Base-by-base conservation (phyloP, 2,888 invertebrate genomes). In the Drosophila quasianomalipes region DNA sequence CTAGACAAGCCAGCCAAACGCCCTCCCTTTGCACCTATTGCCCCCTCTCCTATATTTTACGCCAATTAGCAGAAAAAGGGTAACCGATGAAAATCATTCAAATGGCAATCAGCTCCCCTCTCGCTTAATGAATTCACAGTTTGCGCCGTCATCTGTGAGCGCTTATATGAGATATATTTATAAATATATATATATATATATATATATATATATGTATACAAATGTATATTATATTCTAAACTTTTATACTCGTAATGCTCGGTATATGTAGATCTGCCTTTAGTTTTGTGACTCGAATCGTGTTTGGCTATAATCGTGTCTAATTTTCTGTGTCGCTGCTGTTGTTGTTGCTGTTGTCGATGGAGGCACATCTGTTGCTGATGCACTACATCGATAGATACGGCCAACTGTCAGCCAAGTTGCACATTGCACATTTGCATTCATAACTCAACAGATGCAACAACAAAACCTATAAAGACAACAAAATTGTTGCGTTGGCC, bases 301-400 rank as follows among this genome's bases (percentile, higher is more conserved):
- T 85, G 90, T 90, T 86, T 55, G 70, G 71, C 62, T 72, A 68
- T 71, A 79, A 80, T 82, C 82, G 87, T 82, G 82, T 86, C 85
- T 85, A 85, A 90, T 85, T 90, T 90, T 39, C 28, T 37, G 37
- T 22, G 35, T 57, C 26, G 55, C 31, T 57, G 83, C 59, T 73
- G 70, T 39, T 65, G 79, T 37, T 60, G 67, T 33, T 70, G 63
- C 26, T 69, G 70, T 33, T 63, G 81, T 68, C 72, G 75, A 58
- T 55, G 63, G 65, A 62, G 64, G 66, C 87, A 83, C 83, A 71
- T 80, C 70, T 81, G 82, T 77, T 68, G 85, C 74, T 83, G 85
- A 85, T 85, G 85, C 85, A 85, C 85, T 90, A 85, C 89, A 85
- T 85, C 85, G 85, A 90, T 90, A 81, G 87, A 70, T 67, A 74